Conservation (phyloP, 1,140 invertebrate genomes). For the Ooceraea biroi region DNA sequence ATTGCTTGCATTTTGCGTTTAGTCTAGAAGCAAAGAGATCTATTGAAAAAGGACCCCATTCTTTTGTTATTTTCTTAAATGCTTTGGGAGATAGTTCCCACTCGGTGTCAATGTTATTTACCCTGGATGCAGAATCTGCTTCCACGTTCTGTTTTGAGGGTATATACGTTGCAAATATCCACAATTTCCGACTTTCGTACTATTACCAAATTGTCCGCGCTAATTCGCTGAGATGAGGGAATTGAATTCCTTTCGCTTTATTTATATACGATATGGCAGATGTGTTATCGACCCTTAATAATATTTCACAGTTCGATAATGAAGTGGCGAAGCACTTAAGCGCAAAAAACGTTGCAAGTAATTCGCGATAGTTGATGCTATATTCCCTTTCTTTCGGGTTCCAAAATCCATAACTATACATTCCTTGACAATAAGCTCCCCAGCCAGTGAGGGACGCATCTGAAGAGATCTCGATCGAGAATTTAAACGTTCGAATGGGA, state of each 20-base stretch:
- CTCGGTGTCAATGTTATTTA: background rate
- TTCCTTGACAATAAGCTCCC: too few species aligned
- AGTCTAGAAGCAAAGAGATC: constrained; percentile 23
- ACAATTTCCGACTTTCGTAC: background rate
- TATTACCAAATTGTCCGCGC: background rate
- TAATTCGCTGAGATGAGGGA: background rate
- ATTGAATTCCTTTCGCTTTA: background rate
- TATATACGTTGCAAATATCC: constrained; percentile 19
- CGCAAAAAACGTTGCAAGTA: too few species aligned
- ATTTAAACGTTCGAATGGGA: too few species aligned
- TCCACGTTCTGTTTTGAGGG: background rate
- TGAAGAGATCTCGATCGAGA: too few species aligned
- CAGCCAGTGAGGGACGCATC: too few species aligned
- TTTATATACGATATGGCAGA: constrained; percentile 37
- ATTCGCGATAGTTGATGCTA: too few species aligned
- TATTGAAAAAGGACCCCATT: background rate
- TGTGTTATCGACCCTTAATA: constrained; percentile 27
- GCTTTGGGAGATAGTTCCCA: constrained; percentile 5
- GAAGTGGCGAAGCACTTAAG: too few species aligned
- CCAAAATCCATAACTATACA: too few species aligned
- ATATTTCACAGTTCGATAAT: background rate
- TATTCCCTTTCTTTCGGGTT: too few species aligned
- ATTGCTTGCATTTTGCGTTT: constrained; percentile 32
- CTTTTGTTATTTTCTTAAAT: background rate
- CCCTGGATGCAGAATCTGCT: constrained; percentile 10